These are phyloP conservation scores for Halichoeres trimaculatus DNA, from an alignment of 2,113 vertebrate species.

Conservation along the genomic window DNA sequence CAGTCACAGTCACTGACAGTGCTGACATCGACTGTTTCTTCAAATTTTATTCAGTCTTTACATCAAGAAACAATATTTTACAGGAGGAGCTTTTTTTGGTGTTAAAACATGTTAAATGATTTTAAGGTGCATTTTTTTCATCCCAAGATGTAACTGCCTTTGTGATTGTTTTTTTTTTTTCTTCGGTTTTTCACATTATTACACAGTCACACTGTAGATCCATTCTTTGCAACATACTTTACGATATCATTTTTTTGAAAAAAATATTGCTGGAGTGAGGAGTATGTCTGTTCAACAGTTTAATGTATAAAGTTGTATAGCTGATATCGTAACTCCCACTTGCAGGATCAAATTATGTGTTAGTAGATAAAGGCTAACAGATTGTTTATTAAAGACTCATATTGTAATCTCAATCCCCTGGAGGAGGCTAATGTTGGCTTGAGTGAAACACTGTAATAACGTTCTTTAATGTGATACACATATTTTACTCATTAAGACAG, in stretches of 20 bases:
- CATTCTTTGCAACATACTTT: no score
- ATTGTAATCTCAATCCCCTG: background rate
- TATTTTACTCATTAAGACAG: constrained; percentile 7
- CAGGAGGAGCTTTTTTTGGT: no score
- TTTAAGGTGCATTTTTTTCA: no score
- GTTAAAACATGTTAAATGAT: no score
- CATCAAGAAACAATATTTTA: background rate
- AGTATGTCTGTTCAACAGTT: no score
- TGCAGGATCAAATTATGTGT: background rate
- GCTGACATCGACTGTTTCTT: background rate
- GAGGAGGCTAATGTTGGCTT: background rate
- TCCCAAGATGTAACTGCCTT: no score
- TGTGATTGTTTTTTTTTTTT: no score
- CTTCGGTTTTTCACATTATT: no score
- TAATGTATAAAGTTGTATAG: background rate
- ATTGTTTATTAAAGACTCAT: background rate
- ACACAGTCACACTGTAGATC: no score
- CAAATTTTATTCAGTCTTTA: background rate
- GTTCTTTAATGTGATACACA: background rate
- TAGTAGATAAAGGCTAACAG: background rate
- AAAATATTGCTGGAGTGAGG: no score
- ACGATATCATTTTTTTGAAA: no score
- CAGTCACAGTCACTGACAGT: background rate
- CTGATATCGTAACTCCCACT: background rate
- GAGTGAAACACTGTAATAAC: background rate